phyloP scores from a whole-genome alignment of 2,113 vertebrate genomes.

The Rhea pennata region DNA sequence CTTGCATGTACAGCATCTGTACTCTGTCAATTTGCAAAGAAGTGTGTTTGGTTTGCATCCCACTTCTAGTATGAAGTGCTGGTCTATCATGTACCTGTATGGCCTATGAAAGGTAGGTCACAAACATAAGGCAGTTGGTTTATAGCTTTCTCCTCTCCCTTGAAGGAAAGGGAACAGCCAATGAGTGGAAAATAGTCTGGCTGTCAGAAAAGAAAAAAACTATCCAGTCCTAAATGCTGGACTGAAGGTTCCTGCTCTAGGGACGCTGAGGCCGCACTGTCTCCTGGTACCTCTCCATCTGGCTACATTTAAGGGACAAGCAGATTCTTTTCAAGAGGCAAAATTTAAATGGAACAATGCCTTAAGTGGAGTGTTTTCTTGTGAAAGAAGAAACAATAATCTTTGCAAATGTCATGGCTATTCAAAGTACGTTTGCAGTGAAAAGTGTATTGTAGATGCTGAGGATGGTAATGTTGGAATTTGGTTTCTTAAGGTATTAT shows the following conservation, averaged over 20 bases:
- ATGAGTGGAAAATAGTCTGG: background rate
- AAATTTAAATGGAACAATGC: background rate
- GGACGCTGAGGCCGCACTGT: background rate
- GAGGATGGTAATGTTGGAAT: background rate
- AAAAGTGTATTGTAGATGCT: background rate
- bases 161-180: background rate
- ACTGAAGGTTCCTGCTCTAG: background rate
- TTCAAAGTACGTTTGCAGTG: background rate
- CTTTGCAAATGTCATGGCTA: background rate
- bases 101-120: background rate
- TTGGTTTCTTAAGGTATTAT: background rate
- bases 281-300: background rate
- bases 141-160: background rate
- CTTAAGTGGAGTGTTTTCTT: background rate
- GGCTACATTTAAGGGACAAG: background rate
- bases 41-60: background rate
- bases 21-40: background rate
- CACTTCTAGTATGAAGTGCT: background rate
- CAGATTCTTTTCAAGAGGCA: background rate
- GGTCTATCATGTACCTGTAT: background rate
- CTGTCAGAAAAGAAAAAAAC: background rate
- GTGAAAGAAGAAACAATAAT: background rate
- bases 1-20: background rate
- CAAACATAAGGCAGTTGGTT: background rate
- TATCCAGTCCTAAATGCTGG: background rate